phyloP scores from a whole-genome alignment of 2,113 vertebrate species.

The Pseudolaguvia tuberculata region DNA sequence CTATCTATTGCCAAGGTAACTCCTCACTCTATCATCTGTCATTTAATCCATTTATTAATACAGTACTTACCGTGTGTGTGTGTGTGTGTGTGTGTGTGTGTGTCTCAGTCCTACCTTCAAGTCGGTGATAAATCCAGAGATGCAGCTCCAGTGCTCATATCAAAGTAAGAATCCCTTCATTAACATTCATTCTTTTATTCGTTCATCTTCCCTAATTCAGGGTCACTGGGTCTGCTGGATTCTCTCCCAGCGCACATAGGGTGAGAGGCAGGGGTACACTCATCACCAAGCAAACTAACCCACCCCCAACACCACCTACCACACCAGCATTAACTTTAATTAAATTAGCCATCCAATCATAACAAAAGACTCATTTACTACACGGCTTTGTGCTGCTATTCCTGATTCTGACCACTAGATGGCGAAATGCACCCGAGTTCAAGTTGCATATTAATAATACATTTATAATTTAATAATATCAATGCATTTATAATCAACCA shows the following conservation, averaged over 20 bases:
- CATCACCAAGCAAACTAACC: no score
- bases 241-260: no score
- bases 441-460: no score
- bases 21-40: neutral
- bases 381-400: neutral
- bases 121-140: constrained; percentile 84
- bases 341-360: no score
- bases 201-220: no score
- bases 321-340: no score
- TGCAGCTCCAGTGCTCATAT: constrained; percentile 86
- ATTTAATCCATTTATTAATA: neutral
- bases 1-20: constrained; percentile 79
- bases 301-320: no score
- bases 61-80: neutral
- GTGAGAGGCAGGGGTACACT: no score
- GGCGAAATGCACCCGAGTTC: constrained; percentile 29
- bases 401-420: constrained; percentile 50
- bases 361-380: neutral
- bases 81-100: constrained; percentile 28
- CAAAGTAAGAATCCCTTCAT: constrained; percentile 78
- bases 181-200: no score
- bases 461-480: no score
- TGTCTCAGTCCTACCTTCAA: constrained; percentile 78
- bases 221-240: no score
- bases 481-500: no score